Percentiles rank a stretch among this genome's conserved stretches.
Evolutionary conservation across 2,888 invertebrate genomes (phyloP).

Genomic region (Chrysolina haemoptera): DNA sequence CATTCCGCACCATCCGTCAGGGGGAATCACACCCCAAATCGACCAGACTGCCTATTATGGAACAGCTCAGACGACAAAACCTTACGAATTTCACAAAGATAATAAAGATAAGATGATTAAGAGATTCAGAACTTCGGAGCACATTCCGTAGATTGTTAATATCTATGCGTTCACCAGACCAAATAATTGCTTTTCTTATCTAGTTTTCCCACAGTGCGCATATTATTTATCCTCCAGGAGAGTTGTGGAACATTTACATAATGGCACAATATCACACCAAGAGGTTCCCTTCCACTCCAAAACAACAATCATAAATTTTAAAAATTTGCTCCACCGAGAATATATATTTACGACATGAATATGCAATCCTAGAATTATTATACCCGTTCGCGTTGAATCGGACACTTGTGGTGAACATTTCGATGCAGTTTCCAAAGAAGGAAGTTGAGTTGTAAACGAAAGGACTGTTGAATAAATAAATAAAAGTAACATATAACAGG

Average conservation of each 20-base stretch:
- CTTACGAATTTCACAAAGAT: constrained; percentile 32
- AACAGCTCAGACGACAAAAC: constrained; percentile 14
- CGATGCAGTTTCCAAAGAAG: neutral
- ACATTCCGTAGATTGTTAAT: constrained; percentile 48
- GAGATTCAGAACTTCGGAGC: constrained; percentile 38
- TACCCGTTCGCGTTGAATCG: neutral
- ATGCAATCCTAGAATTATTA: neutral
- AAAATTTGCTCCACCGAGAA: neutral
- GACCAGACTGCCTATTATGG: constrained; percentile 18
- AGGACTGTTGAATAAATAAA: no score
- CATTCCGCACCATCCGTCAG: constrained; percentile 12
- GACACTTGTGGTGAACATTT: no score
- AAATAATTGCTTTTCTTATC: constrained; percentile 54
- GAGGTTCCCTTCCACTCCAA: neutral
- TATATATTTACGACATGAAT: neutral
- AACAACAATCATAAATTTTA: constrained; percentile 24
- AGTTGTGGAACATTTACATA: constrained; percentile 42
- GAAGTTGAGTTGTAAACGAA: no score
- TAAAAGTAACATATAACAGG: no score
- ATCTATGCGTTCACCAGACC: constrained; percentile 52
- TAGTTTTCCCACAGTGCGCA: constrained; percentile 46
- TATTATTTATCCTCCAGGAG: constrained; percentile 38
- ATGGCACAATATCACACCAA: constrained; percentile 20
- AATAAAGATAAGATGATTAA: constrained; percentile 45
- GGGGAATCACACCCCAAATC: constrained; percentile 1